phyloP scores from a whole-genome alignment of 2,888 invertebrate species.

The Seira musarum region DNA sequence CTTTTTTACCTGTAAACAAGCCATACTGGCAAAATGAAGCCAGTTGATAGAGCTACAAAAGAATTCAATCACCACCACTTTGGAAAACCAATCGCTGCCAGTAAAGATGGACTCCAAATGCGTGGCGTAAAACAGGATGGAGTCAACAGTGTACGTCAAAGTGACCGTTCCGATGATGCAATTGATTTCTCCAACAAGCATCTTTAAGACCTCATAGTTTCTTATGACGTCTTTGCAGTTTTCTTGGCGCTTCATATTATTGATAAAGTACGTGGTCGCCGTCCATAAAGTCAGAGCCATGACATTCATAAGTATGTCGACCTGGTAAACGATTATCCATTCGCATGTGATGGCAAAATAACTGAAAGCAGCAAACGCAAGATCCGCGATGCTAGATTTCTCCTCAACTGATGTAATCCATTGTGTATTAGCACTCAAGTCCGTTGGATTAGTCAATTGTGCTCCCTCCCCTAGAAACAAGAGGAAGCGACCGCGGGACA shows the following conservation, averaged over 20 bases:
- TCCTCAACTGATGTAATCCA: too few species aligned
- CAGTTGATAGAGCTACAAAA: constrained; percentile 11
- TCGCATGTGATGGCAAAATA: not conserved
- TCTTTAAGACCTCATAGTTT: constrained; percentile 33
- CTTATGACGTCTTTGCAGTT: not conserved
- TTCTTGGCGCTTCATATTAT: constrained; percentile 6
- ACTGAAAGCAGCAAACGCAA: constrained; percentile 23
- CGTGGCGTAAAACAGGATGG: constrained; percentile 38
- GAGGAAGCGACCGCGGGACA: constrained; percentile 30
- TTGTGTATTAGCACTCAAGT: not conserved
- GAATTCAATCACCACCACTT: constrained; percentile 23
- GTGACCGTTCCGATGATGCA: constrained; percentile 6
- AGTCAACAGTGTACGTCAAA: constrained; percentile 33
- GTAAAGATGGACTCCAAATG: constrained; percentile 33
- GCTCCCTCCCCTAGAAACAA: not conserved
- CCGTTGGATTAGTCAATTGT: not conserved
- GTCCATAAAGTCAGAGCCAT: constrained; percentile 35
- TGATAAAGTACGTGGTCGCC: constrained; percentile 5
- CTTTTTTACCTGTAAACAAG: constrained; percentile 38
- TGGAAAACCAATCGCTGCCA: constrained; percentile 34
- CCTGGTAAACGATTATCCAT: constrained; percentile 21
- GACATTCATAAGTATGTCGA: constrained; percentile 31
- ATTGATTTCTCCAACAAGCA: constrained; percentile 11
- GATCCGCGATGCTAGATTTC: not conserved
- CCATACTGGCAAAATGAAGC: constrained; percentile 40